These are phyloP conservation scores for Alloplasta piceator DNA, from an alignment of 2,888 invertebrate species.

Conservation along the genomic window DNA sequence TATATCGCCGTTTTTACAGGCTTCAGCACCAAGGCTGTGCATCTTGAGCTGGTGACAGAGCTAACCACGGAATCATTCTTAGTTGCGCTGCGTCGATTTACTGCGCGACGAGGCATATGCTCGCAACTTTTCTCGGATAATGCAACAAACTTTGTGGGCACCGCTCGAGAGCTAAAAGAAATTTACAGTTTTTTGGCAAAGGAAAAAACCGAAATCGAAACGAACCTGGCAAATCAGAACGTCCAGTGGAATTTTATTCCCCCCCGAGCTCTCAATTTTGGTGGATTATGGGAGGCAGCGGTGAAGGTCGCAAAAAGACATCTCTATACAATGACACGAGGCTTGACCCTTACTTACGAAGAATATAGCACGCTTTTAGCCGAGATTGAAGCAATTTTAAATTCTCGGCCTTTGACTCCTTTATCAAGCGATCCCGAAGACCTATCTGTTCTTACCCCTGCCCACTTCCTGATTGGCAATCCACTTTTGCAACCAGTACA, in stretches of 20 bases:
- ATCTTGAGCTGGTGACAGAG: conserved; percentile 74
- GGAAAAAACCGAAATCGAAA: neutral
- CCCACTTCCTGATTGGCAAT: conserved; percentile 19
- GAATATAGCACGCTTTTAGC: neutral
- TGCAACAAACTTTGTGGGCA: conserved; percentile 76
- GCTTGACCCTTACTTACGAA: neutral
- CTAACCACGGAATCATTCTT: conserved; percentile 74
- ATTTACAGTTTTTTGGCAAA: conserved; percentile 25
- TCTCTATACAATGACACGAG: neutral
- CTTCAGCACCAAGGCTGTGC: conserved; percentile 62
- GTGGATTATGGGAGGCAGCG: neutral
- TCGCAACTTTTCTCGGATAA: conserved; percentile 75
- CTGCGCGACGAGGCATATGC: conserved; percentile 71
- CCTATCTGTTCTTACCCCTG: conserved; percentile 2
- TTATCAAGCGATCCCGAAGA: neutral
- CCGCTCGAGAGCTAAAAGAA: conserved; percentile 59
- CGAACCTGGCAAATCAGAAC: neutral
- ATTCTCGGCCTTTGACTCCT: neutral
- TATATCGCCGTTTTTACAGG: conserved; percentile 67
- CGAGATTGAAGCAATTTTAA: neutral
- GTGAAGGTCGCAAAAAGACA: neutral
- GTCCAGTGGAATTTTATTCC: neutral
- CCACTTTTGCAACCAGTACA: conserved; percentile 33
- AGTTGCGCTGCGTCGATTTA: conserved; percentile 72
- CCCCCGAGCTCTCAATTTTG: neutral